Evolutionary conservation across 2,888 invertebrate genomes (phyloP).

Genomic region (Nephrotoma guestfalica): DNA sequence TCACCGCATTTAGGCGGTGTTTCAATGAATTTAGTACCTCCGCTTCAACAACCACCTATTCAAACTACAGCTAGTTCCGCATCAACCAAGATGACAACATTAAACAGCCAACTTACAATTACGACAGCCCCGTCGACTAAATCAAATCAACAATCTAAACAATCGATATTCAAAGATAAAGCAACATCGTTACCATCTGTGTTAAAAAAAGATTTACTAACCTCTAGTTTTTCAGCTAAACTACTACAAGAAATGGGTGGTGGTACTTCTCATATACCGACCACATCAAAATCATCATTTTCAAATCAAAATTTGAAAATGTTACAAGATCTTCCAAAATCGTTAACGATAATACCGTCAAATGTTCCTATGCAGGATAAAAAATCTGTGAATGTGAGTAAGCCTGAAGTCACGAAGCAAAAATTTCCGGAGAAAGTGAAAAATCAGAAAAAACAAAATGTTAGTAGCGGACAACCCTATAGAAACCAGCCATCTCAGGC

Average conservation of each 20-base stretch:
- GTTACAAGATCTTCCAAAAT: conserved; percentile 19
- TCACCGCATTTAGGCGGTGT: not conserved
- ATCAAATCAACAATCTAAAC: not conserved
- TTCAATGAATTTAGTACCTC: not conserved
- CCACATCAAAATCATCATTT: not conserved
- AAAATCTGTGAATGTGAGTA: conserved; percentile 7
- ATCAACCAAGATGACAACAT: not conserved
- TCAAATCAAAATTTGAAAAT: not conserved
- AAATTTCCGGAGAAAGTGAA: not conserved
- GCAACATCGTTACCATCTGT: not conserved
- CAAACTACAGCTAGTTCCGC: not conserved
- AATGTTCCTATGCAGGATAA: conserved; percentile 7
- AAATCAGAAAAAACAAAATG: not conserved
- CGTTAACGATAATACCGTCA: conserved; percentile 19
- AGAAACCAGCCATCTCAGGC: not conserved
- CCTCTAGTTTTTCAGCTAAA: not conserved
- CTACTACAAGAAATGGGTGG: not conserved
- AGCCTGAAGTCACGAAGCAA: not conserved
- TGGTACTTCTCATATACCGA: not conserved
- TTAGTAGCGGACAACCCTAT: not conserved
- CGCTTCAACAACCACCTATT: not conserved
- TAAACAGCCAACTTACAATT: not conserved
- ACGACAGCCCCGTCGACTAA: not conserved
- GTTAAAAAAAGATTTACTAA: not conserved
- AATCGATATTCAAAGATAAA: not conserved